Conservation (phyloP, 2,888 invertebrate species). For the Morpho deidamia region DNA sequence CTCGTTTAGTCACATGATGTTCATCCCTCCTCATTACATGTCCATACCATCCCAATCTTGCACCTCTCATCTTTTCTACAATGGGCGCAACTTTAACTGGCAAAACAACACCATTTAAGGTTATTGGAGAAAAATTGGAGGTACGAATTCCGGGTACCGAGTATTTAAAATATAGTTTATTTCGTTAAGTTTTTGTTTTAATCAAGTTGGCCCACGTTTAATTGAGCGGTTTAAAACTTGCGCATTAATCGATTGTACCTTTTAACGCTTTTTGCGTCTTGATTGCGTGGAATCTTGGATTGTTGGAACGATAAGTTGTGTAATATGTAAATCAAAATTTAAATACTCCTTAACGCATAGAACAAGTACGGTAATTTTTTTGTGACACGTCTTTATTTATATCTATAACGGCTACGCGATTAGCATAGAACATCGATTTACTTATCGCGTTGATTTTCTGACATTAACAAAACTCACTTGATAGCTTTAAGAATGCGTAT, state of each 20-base stretch:
- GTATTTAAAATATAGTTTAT: too few species aligned
- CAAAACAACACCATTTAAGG: too few species aligned
- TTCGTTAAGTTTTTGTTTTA: too few species aligned
- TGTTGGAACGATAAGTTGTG: slow-evolving; percentile 6
- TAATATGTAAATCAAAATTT: slow-evolving; percentile 15
- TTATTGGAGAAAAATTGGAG: too few species aligned
- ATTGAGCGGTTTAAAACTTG: slow-evolving; percentile 3
- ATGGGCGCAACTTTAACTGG: too few species aligned
- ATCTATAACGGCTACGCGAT: background rate
- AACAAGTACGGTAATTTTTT: background rate
- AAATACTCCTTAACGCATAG: background rate
- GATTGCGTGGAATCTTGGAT: slow-evolving; percentile 18
- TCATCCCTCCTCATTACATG: too few species aligned
- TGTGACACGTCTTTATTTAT: background rate
- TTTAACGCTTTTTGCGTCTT: slow-evolving; percentile 11
- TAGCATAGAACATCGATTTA: slow-evolving; percentile 3
- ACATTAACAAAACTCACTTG: background rate
- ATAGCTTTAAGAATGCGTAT: too few species aligned
- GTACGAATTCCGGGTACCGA: slow-evolving; percentile 24
- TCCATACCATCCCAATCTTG: too few species aligned
- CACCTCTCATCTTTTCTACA: too few species aligned
- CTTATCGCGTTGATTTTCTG: background rate
- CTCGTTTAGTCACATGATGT: too few species aligned
- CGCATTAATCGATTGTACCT: slow-evolving; percentile 5
- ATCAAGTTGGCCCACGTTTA: background rate